Conservation (phyloP, 2,113 vertebrate species). For the Syngnathus scovelli region DNA sequence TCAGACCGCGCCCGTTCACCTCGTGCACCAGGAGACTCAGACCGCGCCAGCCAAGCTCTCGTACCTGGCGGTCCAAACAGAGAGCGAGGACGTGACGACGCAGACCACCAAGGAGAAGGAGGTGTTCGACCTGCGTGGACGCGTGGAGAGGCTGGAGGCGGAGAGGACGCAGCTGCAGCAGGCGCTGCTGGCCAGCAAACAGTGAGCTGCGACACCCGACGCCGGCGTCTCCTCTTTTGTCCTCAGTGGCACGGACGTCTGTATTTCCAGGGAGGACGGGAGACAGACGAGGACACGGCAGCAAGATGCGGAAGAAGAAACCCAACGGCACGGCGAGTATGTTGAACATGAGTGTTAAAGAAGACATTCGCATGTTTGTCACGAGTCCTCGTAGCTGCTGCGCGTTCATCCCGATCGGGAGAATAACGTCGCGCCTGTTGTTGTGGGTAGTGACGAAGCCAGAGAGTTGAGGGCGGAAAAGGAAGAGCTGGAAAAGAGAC, state of each 20-base stretch:
- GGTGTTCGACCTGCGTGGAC: conserved; percentile 47
- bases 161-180: conserved; percentile 69
- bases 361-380: too few relatives aligned
- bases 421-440: not conserved
- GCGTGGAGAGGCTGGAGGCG: conserved; percentile 62
- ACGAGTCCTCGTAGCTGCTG: not conserved
- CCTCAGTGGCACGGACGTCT: not conserved
- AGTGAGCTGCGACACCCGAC: conserved; percentile 64
- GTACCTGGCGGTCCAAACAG: conserved; percentile 38
- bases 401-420: not conserved
- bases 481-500: not conserved
- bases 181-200: conserved; percentile 70
- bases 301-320: conserved; percentile 59
- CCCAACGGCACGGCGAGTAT: not conserved
- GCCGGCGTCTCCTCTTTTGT: not conserved
- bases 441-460: not conserved
- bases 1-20: conserved; percentile 24
- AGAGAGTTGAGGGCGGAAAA: not conserved
- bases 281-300: conserved; percentile 63
- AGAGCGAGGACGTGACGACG: conserved; percentile 48
- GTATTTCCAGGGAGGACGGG: conserved; percentile 65
- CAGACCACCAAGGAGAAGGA: conserved; percentile 54
- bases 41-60: conserved; percentile 18
- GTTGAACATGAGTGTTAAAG: not conserved
- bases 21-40: conserved; percentile 32